These are phyloP conservation scores for Mamestra configurata DNA, from an alignment of 1,140 invertebrate species.

Conservation along the genomic window DNA sequence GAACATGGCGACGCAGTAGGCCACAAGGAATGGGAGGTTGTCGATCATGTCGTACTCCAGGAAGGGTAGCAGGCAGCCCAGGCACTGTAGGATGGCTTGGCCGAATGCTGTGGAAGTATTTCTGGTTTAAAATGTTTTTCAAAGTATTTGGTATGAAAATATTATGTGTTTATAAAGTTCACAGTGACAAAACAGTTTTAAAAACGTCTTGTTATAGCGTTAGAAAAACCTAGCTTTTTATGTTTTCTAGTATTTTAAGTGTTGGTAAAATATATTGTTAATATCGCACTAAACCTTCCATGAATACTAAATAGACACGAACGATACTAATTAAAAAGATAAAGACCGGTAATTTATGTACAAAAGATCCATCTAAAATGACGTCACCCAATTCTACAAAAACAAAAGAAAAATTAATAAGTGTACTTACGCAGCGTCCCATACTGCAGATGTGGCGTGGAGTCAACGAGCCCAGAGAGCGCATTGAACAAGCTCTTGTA, in stretches of 20 bases:
- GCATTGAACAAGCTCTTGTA: slow-evolving; percentile 97
- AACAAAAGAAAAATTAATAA: not conserved
- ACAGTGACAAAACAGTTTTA: too few species aligned
- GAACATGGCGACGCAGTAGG: slow-evolving; percentile 97
- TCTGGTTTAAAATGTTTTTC: not conserved
- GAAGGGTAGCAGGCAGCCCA: slow-evolving; percentile 98
- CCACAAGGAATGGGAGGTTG: slow-evolving; percentile 97
- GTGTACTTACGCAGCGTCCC: slow-evolving; percentile 92
- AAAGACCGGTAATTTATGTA: too few species aligned
- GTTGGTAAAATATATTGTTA: too few species aligned
- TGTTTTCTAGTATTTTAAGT: too few species aligned
- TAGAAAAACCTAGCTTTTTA: too few species aligned
- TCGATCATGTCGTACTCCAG: slow-evolving; percentile 98
- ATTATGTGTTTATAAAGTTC: too few species aligned
- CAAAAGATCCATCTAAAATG: too few species aligned
- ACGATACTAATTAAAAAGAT: too few species aligned
- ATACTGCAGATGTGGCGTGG: slow-evolving; percentile 94
- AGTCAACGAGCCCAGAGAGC: slow-evolving; percentile 94
- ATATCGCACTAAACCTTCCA: too few species aligned
- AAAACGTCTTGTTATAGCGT: too few species aligned
- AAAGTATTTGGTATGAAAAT: not conserved
- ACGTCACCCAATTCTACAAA: not conserved
- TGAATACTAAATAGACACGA: too few species aligned
- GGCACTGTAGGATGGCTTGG: slow-evolving; percentile 95
- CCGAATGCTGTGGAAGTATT: slow-evolving; percentile 93